Conservation (phyloP, 1,140 invertebrate species). For the Magallana ariakensis region DNA sequence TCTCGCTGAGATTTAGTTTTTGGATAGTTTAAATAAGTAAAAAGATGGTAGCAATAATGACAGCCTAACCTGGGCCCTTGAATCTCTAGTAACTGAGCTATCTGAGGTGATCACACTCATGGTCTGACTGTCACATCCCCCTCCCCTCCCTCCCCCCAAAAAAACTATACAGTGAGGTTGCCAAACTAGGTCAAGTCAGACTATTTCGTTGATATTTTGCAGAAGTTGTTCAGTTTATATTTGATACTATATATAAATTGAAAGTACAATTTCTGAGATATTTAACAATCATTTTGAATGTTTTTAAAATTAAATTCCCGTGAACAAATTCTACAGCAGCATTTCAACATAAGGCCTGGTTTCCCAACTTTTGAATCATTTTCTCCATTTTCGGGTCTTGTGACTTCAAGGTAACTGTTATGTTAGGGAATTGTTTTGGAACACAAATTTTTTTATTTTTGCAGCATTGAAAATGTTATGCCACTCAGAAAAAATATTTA, state of each 20-base stretch:
- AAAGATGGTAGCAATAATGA: too few species aligned
- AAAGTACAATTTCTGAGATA: not conserved
- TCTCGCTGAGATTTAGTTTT: too few species aligned
- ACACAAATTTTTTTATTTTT: not conserved
- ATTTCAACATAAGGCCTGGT: not conserved
- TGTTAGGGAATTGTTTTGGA: not conserved
- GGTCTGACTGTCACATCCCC: too few species aligned
- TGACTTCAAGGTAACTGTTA: not conserved
- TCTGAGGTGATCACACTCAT: too few species aligned
- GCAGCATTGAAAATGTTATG: too few species aligned
- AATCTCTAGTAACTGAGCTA: too few species aligned
- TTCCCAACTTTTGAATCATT: not conserved
- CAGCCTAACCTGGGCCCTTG: too few species aligned
- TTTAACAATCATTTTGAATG: not conserved
- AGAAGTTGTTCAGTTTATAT: not conserved
- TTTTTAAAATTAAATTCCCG: not conserved
- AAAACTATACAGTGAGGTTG: not conserved
- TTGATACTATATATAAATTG: not conserved
- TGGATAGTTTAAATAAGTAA: too few species aligned
- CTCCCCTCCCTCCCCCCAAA: too few species aligned
- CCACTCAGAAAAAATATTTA: too few species aligned
- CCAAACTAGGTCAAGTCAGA: too few species aligned
- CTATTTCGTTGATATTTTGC: not conserved
- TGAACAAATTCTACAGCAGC: not conserved
- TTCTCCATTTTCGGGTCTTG: not conserved